Conservation (phyloP, 35 echinoderm and acorn worm genomes). For the Diadema setosum region DNA sequence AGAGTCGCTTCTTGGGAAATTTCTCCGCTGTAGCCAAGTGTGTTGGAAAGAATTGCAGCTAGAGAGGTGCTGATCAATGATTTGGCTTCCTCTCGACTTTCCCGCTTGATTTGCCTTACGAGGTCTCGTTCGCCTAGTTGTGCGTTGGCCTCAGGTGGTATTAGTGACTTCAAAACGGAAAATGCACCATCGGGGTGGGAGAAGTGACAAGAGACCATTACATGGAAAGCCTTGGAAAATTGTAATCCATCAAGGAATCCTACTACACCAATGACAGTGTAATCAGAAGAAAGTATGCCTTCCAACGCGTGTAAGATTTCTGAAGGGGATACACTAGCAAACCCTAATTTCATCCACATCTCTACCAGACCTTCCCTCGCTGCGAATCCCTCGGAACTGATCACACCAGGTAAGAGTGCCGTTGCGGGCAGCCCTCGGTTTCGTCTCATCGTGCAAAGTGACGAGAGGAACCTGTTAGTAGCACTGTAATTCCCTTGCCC, state of each 20-base stretch:
- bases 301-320: conserved; percentile 84
- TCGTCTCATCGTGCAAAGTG: conserved; percentile 58
- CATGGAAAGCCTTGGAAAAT: conserved; percentile 61
- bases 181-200: conserved; percentile 66
- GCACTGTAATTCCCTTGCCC: conserved; percentile 87
- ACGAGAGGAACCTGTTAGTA: conserved; percentile 77
- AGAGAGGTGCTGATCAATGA: conserved; percentile 62
- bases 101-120: conserved; percentile 40
- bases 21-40: conserved; percentile 72
- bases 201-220: conserved; percentile 79
- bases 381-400: conserved; percentile 77
- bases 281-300: conserved; percentile 71
- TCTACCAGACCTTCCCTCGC: conserved; percentile 78
- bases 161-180: conserved; percentile 76
- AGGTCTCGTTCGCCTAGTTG: conserved; percentile 67
- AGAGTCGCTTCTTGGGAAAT: conserved; percentile 63
- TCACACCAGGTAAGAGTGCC: conserved; percentile 77
- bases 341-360: conserved; percentile 72
- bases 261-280: conserved; percentile 70
- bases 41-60: conserved; percentile 46
- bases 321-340: conserved; percentile 77
- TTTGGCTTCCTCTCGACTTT: conserved; percentile 47
- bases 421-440: conserved; percentile 88
- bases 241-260: conserved; percentile 64
- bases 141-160: conserved; percentile 61